Conservation (phyloP, 1,140 invertebrate genomes). For the Hyles euphorbiae region DNA sequence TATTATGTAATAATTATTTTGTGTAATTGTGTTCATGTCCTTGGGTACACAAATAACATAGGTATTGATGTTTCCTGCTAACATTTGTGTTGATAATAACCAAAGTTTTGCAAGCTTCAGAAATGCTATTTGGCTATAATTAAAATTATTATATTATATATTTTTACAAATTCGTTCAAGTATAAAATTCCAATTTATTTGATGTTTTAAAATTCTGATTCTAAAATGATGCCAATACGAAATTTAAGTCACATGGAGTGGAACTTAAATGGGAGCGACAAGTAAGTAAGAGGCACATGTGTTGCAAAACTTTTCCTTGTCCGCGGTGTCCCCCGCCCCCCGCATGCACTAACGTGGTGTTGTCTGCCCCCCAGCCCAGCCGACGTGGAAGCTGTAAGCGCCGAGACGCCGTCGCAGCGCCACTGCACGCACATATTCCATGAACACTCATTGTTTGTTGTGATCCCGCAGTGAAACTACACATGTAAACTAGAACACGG, state of each 20-base stretch:
- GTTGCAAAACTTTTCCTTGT: constrained; percentile 52
- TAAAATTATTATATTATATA: too few relatives aligned
- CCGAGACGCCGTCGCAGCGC: constrained; percentile 58
- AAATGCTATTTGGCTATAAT: constrained; percentile 19
- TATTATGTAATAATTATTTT: not conserved
- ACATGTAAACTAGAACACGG: constrained; percentile 68
- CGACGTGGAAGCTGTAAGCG: constrained; percentile 65
- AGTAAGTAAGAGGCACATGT: too few relatives aligned
- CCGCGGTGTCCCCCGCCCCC: constrained; percentile 16
- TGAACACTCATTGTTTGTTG: constrained; percentile 74
- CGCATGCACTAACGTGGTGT: constrained; percentile 69
- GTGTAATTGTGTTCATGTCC: not conserved
- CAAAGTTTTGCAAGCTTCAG: constrained; percentile 56
- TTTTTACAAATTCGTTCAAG: too few relatives aligned
- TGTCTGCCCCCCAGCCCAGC: constrained; percentile 69
- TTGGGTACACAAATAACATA: constrained; percentile 2
- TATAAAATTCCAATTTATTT: too few relatives aligned
- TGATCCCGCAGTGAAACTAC: constrained; percentile 72
- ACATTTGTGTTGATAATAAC: constrained; percentile 25
- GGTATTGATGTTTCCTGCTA: constrained; percentile 28
- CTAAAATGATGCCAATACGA: too few relatives aligned
- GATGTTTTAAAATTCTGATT: too few relatives aligned
- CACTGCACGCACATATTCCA: constrained; percentile 72
- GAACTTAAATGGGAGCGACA: too few relatives aligned
- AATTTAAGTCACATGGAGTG: too few relatives aligned